Evolutionary conservation across 2,888 invertebrate species (phyloP).

Genomic region (Pegoplata infirma): DNA sequence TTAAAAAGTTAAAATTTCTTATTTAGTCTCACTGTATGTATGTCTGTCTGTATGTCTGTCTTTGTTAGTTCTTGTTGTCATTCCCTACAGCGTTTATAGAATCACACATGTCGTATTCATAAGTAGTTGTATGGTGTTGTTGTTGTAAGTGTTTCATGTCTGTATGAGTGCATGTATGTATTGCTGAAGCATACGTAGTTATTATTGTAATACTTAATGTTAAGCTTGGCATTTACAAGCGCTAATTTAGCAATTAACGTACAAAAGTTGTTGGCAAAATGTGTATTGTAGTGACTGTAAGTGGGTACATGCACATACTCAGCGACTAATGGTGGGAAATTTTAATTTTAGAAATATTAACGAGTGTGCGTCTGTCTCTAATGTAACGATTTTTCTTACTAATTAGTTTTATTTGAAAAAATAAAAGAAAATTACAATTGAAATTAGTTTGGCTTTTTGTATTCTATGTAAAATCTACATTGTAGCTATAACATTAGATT

Average conservation of each 20-base stretch:
- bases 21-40: not conserved
- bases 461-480: no score
- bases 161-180: not conserved
- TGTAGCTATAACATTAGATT: no score
- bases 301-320: not conserved
- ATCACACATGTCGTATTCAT: no score
- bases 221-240: slow-evolving; percentile 47
- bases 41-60: not conserved
- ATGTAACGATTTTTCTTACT: not conserved
- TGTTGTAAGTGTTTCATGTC: not conserved
- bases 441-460: no score
- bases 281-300: not conserved
- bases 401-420: not conserved
- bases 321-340: not conserved
- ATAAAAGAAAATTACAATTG: no score
- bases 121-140: no score
- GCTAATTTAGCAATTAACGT: slow-evolving; percentile 59
- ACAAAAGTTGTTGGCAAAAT: slow-evolving; percentile 23
- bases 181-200: not conserved
- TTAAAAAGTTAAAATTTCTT: slow-evolving; percentile 39
- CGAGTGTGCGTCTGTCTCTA: not conserved
- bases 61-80: slow-evolving; percentile 11
- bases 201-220: slow-evolving; percentile 49
- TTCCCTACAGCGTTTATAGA: slow-evolving; percentile 2
- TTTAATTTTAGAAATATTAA: not conserved